Percentiles rank a stretch among this genome's conserved stretches.
Evolutionary conservation across 1,140 invertebrate genomes (phyloP).

Genomic region (Dreissena rostriformis): DNA sequence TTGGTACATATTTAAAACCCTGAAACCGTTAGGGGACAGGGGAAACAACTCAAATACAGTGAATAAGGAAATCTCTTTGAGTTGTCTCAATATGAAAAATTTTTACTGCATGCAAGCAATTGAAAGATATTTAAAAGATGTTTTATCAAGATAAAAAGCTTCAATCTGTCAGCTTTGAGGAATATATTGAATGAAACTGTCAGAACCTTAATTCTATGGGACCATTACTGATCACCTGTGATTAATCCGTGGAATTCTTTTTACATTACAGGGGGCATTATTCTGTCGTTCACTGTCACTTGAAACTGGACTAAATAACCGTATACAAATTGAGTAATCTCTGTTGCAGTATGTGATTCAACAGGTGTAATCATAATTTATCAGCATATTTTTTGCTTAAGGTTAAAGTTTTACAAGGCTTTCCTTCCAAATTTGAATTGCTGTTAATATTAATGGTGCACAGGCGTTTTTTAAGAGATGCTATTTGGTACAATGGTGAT

Average conservation of each 20-base stretch:
- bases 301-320: not conserved
- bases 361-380: constrained; percentile 1
- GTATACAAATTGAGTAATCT: too few species aligned
- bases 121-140: too few species aligned
- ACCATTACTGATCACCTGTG: not conserved
- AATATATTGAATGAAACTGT: constrained; percentile 40
- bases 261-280: not conserved
- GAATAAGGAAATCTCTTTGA: too few species aligned
- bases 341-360: not conserved
- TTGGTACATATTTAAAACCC: too few species aligned
- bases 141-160: not conserved
- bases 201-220: not conserved
- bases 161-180: not conserved
- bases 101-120: too few species aligned
- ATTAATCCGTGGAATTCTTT: too few species aligned
- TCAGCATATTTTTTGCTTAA: not conserved
- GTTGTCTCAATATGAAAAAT: too few species aligned
- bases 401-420: not conserved
- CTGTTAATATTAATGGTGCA: too few species aligned
- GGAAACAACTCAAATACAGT: too few species aligned
- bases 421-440: not conserved
- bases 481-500: too few species aligned
- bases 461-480: too few species aligned
- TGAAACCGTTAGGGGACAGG: too few species aligned
- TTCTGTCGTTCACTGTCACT: not conserved